Percentiles rank a stretch among this genome's conserved stretches.
phyloP scores from a whole-genome alignment of 2,888 invertebrate genomes.

The Uropetala carovei region DNA sequence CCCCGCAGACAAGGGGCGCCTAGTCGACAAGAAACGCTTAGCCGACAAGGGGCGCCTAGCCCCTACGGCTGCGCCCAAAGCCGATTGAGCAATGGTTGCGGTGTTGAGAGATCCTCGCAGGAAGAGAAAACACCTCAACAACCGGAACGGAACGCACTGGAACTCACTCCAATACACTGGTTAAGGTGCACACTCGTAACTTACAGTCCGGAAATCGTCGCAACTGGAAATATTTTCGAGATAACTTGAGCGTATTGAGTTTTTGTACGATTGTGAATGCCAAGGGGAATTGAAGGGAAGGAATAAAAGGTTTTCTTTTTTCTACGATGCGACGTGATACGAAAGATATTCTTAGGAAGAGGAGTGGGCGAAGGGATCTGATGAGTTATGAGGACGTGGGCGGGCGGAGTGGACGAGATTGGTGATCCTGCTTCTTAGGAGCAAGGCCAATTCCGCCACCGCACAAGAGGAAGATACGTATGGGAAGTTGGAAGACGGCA shows the following conservation, averaged over 20 bases:
- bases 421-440: not conserved
- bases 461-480: not conserved
- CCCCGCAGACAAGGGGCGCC: not conserved
- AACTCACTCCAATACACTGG: not conserved
- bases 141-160: not conserved
- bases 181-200: not conserved
- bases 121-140: not conserved
- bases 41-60: not conserved
- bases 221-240: not conserved
- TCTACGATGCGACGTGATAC: not conserved
- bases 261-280: not conserved
- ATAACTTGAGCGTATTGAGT: not conserved
- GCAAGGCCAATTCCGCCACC: constrained; percentile 24
- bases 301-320: not conserved
- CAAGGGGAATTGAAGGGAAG: not conserved
- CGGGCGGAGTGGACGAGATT: not conserved
- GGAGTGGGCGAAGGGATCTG: not conserved
- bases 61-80: not conserved
- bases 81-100: not conserved
- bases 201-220: not conserved
- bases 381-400: not conserved
- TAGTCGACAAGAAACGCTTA: not conserved
- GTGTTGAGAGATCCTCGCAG: not conserved
- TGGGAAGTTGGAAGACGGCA: not conserved
- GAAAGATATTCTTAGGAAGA: not conserved